Evolutionary conservation across 2,113 vertebrate species (phyloP), one percentile per base, ranked within the genome.

Genomic region (Mesitornis unicolor): DNA sequence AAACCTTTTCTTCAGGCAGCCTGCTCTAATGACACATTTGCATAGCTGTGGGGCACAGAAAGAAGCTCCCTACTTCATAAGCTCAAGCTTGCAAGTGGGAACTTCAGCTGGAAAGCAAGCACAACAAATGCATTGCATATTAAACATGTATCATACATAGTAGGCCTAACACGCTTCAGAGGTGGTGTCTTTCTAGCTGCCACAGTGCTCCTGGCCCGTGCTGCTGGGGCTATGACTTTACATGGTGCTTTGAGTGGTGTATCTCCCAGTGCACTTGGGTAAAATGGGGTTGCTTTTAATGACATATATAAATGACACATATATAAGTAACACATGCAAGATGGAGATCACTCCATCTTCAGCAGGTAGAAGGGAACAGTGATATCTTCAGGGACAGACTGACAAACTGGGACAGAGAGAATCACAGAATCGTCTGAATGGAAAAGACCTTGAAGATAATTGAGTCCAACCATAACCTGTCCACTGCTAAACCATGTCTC

Each of bases 61-160:
- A 25, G 47, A 50, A 50, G n/a, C 21, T 88, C 21, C 24, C 16
- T 61, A 1, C 18, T 14, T 75, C 29, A 21, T 43, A 42, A 82
- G 18, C n/a, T 70, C 51, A 67, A 29, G 47, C 42, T 67, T 82
- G 31, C 38, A 61, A 43, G 31, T 16, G 75, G 54, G 65, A 18
- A 45, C 21, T 70, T 70, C 35, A 82, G 45, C 79, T 74, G 42
- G n/a, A 38, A 24, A 74, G n/a, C 16, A 65, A 51, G 36, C n/a
- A 48, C 64, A 78, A 33, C 15, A 59, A 43, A 38, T 8, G 14
- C 85, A 59, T 19, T 36, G 33, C 54, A 57, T 47, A 21, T 74
- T 19, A 65, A 69, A 33, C 0, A 3, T 11, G 25, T 4, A 3
- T 57, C 38, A 33, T 26, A 26, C 3, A 0, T 22, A 25, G 36